These are phyloP conservation scores for Eupithecia insigniata DNA, from an alignment of 2,888 invertebrate species.

Conservation along the genomic window DNA sequence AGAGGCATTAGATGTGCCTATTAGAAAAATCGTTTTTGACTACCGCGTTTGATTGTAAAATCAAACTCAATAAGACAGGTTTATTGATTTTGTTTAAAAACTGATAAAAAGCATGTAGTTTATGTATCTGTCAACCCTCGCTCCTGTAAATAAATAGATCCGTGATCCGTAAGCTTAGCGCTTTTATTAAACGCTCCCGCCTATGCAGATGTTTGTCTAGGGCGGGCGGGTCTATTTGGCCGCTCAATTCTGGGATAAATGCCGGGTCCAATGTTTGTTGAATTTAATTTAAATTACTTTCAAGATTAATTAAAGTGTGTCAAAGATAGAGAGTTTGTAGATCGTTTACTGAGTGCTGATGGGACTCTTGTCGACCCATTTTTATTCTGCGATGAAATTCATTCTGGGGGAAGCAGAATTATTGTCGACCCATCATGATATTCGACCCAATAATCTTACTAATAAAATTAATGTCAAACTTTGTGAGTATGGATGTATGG, in stretches of 20 bases:
- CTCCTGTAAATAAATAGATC: neutral
- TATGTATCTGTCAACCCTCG: neutral
- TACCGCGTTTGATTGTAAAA: neutral
- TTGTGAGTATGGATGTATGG: no score
- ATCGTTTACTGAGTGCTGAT: conserved; percentile 9
- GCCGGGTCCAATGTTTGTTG: conserved; percentile 40
- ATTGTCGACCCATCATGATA: neutral
- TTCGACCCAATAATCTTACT: neutral
- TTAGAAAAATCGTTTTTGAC: neutral
- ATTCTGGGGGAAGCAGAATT: no score
- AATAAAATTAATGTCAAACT: no score
- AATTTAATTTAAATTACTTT: conserved; percentile 36
- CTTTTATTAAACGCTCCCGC: neutral
- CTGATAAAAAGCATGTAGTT: neutral
- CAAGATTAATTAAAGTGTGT: conserved; percentile 36
- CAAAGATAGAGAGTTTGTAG: conserved; percentile 26
- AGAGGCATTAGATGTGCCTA: no score
- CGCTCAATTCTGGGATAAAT: conserved; percentile 40
- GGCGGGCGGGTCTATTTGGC: conserved; percentile 27
- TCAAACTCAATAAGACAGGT: neutral
- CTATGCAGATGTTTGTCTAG: conserved; percentile 17
- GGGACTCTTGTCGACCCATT: neutral
- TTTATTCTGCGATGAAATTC: no score
- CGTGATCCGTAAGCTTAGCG: neutral
- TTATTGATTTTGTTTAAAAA: neutral